Conservation (phyloP, 2,113 vertebrate genomes). For the Macrotus californicus region DNA sequence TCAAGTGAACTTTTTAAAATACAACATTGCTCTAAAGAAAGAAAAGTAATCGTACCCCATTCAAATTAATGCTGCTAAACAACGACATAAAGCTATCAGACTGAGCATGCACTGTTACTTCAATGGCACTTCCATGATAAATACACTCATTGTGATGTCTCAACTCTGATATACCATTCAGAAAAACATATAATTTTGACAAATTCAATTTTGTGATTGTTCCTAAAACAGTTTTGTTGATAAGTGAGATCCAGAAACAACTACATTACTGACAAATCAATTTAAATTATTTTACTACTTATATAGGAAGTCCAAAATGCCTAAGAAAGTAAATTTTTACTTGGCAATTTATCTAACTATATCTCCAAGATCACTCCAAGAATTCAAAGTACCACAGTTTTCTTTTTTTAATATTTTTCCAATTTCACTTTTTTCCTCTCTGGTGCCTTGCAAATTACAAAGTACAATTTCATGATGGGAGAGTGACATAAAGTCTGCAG, state of each 20-base stretch:
- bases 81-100: slow-evolving; percentile 18
- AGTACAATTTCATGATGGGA: not conserved
- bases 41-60: slow-evolving; percentile 9
- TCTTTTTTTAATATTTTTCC: not conserved
- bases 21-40: slow-evolving; percentile 24
- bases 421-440: not conserved
- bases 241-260: not conserved
- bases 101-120: not conserved
- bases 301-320: not conserved
- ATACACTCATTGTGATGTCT: not conserved
- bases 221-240: not conserved
- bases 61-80: slow-evolving; percentile 25
- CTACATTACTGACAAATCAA: not conserved
- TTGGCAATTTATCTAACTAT: not conserved
- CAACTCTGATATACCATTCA: not conserved
- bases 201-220: not conserved
- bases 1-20: not conserved
- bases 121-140: not conserved
- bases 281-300: not conserved
- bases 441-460: not conserved
- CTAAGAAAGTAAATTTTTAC: not conserved
- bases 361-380: not conserved
- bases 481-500: not conserved
- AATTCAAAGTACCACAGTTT: not conserved
- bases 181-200: too few species aligned